phyloP scores from a whole-genome alignment of 2,888 invertebrate species.

The Agriotes lineatus region DNA sequence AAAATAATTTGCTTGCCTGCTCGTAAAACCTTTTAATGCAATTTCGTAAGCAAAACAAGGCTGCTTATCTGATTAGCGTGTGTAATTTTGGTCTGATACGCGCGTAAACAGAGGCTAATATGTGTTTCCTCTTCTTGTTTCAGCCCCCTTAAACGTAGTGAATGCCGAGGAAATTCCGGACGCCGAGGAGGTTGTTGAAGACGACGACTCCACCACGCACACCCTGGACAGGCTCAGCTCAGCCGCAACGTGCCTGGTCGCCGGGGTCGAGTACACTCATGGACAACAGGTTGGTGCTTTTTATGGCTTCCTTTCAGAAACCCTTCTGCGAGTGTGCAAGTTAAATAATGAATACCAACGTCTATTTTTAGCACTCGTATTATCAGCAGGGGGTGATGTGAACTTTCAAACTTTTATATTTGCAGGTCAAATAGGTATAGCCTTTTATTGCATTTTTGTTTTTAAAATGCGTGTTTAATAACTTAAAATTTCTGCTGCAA shows the following conservation, averaged over 20 bases:
- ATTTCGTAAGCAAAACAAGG: neutral
- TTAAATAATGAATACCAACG: neutral
- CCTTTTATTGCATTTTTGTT: no score
- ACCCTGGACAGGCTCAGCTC: constrained; percentile 64
- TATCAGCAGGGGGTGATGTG: neutral
- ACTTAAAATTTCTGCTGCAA: no score
- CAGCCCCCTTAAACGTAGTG: constrained; percentile 34
- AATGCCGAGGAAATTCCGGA: constrained; percentile 34
- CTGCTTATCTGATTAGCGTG: no score
- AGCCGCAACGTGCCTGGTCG: constrained; percentile 66
- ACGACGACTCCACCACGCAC: constrained; percentile 63
- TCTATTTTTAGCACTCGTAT: neutral
- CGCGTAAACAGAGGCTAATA: neutral
- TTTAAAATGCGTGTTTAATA: no score
- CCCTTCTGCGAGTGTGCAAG: no score
- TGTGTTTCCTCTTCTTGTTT: constrained; percentile 11
- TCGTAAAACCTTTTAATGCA: neutral
- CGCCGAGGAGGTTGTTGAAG: constrained; percentile 55
- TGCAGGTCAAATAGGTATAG: no score
- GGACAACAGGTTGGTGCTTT: constrained; percentile 65
- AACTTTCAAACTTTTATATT: neutral
- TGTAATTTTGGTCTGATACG: neutral
- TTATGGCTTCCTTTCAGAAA: neutral
- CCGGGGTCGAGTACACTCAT: constrained; percentile 66
- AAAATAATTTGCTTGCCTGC: no score